These are phyloP conservation scores for Silurus meridionalis DNA, from an alignment of 2,113 vertebrate species.

Conservation along the genomic window DNA sequence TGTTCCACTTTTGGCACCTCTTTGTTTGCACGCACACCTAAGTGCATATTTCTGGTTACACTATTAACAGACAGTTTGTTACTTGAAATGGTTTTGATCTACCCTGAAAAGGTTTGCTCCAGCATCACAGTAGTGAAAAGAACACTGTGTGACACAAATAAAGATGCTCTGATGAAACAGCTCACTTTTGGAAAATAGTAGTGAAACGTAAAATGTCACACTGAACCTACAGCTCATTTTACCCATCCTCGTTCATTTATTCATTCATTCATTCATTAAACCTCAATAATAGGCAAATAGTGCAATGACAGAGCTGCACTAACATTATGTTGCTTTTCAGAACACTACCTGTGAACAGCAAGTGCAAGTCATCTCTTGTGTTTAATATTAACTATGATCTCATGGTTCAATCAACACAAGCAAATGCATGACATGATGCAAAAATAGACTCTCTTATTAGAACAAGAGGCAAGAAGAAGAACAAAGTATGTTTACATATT, in stretches of 20 bases:
- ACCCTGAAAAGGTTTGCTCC: not conserved
- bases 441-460: not conserved
- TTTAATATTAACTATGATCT: not conserved
- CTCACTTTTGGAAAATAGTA: not conserved
- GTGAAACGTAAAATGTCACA: not conserved
- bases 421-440: not conserved
- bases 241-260: too few species aligned
- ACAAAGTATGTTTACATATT: not conserved
- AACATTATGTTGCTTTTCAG: not conserved
- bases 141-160: not conserved
- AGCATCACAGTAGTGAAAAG: not conserved
- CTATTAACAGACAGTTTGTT: not conserved
- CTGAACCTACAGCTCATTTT: not conserved
- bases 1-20: not conserved
- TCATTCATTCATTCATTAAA: not conserved
- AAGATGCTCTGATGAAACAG: not conserved
- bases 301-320: not conserved
- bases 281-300: not conserved
- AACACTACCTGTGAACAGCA: not conserved
- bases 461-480: not conserved
- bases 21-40: not conserved
- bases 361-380: not conserved
- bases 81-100: slow-evolving; percentile 11
- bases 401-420: not conserved
- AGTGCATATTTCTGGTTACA: not conserved